phyloP scores from a whole-genome alignment of 2,888 invertebrate species.

The Lepidochrysops patricia region DNA sequence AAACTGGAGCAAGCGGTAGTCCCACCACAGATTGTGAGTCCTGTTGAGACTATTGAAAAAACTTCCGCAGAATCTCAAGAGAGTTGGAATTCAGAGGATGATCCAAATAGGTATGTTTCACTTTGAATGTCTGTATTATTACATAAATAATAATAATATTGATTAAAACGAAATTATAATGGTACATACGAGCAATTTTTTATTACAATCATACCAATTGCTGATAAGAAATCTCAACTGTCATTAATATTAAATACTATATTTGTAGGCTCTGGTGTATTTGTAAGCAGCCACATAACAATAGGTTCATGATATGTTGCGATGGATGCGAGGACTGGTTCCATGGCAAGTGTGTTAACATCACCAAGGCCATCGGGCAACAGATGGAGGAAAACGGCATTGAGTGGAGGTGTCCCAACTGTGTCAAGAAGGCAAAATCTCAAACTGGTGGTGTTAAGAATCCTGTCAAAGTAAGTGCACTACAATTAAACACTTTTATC shows the following conservation, averaged over 20 bases:
- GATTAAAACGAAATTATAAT: too few relatives aligned
- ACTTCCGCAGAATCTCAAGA: constrained; percentile 76
- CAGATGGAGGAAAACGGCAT: constrained; percentile 92
- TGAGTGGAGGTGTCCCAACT: constrained; percentile 93
- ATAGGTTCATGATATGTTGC: constrained; percentile 98
- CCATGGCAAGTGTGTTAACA: constrained; percentile 96
- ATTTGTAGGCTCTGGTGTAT: constrained; percentile 89
- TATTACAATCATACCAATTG: too few relatives aligned
- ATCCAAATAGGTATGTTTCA: constrained; percentile 81
- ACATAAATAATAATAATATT: too few relatives aligned
- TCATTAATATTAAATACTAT: neutral
- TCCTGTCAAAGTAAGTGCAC: neutral
- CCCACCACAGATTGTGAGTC: constrained; percentile 12
- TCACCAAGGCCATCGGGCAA: constrained; percentile 91
- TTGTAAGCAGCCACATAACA: constrained; percentile 95
- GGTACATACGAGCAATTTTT: too few relatives aligned
- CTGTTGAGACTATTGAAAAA: constrained; percentile 41
- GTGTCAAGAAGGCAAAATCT: constrained; percentile 74
- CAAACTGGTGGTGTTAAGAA: neutral
- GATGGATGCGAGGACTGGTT: constrained; percentile 98
- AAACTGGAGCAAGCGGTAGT: constrained; percentile 38
- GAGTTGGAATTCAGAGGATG: constrained; percentile 89
- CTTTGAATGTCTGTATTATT: too few relatives aligned
- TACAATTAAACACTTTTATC: neutral
- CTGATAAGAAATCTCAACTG: neutral